A percentile compares a stretch with the other conserved stretches of the same genome.
These are phyloP conservation scores for Himantopus leucocephalus DNA, from an alignment of 2,113 vertebrate species.

Conservation along the genomic window DNA sequence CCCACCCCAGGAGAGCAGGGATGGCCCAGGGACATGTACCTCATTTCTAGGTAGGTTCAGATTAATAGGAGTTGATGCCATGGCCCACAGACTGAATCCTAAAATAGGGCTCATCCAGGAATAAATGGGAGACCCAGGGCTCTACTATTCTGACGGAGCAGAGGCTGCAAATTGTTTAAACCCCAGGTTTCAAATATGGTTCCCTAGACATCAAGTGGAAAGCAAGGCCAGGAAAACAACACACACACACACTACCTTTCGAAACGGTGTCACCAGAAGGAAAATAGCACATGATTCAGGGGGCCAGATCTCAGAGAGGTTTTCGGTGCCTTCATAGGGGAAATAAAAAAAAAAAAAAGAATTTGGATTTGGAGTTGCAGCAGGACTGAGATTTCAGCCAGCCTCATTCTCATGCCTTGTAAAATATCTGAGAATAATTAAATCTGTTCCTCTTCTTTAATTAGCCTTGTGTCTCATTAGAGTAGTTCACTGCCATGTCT, in stretches of 20 bases:
- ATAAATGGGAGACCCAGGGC: fast-evolving
- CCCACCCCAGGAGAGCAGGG: background rate
- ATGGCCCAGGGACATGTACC: background rate
- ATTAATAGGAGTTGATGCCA: background rate
- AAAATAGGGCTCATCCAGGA: background rate
- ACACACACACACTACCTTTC: background rate
- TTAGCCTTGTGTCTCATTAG: slow-evolving; percentile 36
- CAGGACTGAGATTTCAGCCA: background rate
- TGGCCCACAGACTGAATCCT: background rate
- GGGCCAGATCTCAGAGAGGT: background rate
- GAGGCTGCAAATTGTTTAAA: background rate
- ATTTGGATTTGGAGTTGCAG: background rate
- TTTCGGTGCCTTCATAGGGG: background rate
- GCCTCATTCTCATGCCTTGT: background rate
- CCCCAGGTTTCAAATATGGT: background rate
- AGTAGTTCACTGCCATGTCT: slow-evolving; percentile 27
- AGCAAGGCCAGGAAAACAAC: background rate
- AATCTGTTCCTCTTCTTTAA: slow-evolving; percentile 32
- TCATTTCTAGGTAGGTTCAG: background rate
- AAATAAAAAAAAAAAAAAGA: background rate
- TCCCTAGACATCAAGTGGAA: background rate
- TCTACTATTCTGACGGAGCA: background rate
- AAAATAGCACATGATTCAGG: background rate
- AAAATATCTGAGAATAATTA: slow-evolving; percentile 42
- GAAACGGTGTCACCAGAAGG: background rate